Evolutionary conservation across 2,797 vertebrate genomes (phyloP), one percentile per base, ranked within the genome.

Genomic region (Cossypha dichroa): DNA sequence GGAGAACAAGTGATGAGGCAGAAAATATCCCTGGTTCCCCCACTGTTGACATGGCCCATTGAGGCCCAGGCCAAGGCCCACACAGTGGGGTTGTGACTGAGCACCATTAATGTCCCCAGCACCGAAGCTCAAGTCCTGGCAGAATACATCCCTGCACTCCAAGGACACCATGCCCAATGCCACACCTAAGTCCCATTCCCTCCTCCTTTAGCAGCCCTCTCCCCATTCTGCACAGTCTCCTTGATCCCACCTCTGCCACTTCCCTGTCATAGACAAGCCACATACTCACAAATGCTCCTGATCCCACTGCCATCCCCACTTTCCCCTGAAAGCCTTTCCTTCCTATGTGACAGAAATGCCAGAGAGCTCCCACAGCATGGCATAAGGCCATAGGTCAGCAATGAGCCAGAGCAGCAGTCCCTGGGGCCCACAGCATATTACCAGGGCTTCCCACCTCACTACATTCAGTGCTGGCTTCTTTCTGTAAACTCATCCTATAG

Each of bases 1-100:
- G 59, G 62, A 63, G 15, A 69, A 29, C 20, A 79, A 74, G 8
- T 5, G 33, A 58, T 49, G 52, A 72, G 62, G 36, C 52, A 66
- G 67, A 88, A 90, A 93, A 52, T 4, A 21, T 5, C 8, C 38
- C 31, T 23, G 48, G 18, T 13, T 81, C 18, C 48, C 20, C 26
- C 20, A 4, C 23, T 18, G 3, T 0, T 0, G 8, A 31, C n/a
- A 3, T 4, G 2, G 40, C 34, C 63, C 40, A 17, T n/a, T 58
- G 33, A 23, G n/a, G 31, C 41, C 69, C 70, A 43, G 52, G 45
- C 49, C 84, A 63, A 43, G 26, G 46, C 29, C 36, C 11, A 2
- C 40, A n/a, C 0, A 2, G 55, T 56, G 29, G 15, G 17, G 31
- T 59, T 0, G 0, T n/a, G 25, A 52, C 8, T 7, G 6, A 84